Base-by-base conservation (phyloP, 2,113 vertebrate genomes). In the Typhlomys cinereus region DNA sequence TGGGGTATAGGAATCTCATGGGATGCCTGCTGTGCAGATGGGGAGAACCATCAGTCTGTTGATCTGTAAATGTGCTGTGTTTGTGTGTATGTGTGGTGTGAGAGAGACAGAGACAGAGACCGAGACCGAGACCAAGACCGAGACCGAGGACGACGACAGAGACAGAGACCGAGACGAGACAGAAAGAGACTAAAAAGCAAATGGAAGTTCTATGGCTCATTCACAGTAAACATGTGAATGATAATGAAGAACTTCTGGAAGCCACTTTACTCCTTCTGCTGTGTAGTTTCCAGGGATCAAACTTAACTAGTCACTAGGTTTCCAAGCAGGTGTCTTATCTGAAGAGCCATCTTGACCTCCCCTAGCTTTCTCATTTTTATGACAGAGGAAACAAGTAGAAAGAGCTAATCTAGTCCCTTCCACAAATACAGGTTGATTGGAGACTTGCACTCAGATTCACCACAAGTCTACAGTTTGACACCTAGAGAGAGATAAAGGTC, bases 321-420 rank as follows among this genome's bases (percentile, higher is more conserved):
- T 74, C 64, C 44, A 57, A 4, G 23, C n/a, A 10, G 1, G 9
- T 39, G 13, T 69, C 17, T 13, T 50, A n/a, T n/a, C n/a, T n/a
- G n/a, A n/a, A n/a, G n/a, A n/a, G 39, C 44, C 71, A 75, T 57
- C 61, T 81, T 70, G 46, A 66, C 66, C 1, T 93, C 93, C 27
- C 78, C 31, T 91, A 69, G 50, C 5, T 48, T 76, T 85, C 31
- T 85, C 31, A 64, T 82, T 81, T 93, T 91, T 85, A 78, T 73
- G 70, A 85, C 27, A 91, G 62, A 85, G 48, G 61, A 91, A 73
- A 78, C 74, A 86, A 85, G 46, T 50, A 82, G 31, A 74, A 94
- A 90, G n/a, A 76, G 23, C 46, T 81, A 75, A 88, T 46, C 73
- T 91, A 73, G 67, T 54, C 25, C 46, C 64, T 78, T 85, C 74